Evolutionary conservation across 2,888 invertebrate species (phyloP).

Genomic region (Synergus umbraculus): DNA sequence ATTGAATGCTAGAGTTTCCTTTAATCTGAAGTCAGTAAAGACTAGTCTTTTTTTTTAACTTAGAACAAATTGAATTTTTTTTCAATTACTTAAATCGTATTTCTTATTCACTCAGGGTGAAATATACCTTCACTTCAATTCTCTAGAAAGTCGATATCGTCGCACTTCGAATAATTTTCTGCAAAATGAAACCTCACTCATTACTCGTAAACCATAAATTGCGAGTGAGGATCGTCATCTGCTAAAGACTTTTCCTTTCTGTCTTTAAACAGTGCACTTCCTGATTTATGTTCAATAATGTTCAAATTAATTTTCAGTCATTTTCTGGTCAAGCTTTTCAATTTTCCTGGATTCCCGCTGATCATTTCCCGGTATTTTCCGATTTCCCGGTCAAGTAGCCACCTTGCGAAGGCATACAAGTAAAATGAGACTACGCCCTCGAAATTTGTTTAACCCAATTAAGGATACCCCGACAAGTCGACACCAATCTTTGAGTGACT

Average conservation of each 20-base stretch:
- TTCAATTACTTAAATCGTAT: not conserved
- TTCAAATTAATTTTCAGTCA: too few relatives aligned
- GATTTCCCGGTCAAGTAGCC: too few relatives aligned
- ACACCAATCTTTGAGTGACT: constrained; percentile 64
- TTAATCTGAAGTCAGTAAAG: not conserved
- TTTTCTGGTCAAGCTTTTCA: too few relatives aligned
- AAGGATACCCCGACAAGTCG: constrained; percentile 53
- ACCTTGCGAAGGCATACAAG: constrained; percentile 6
- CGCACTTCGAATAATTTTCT: constrained; percentile 44
- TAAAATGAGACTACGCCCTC: constrained; percentile 33
- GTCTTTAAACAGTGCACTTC: constrained; percentile 36
- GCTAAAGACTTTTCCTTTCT: constrained; percentile 45
- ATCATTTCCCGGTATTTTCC: too few relatives aligned
- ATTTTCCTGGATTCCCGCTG: too few relatives aligned
- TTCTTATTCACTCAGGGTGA: constrained; percentile 11
- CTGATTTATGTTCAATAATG: not conserved
- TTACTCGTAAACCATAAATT: constrained; percentile 38
- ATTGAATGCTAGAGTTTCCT: not conserved
- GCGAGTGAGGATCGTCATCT: constrained; percentile 43
- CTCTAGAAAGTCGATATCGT: constrained; percentile 20
- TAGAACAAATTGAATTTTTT: not conserved
- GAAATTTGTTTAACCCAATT: constrained; percentile 69
- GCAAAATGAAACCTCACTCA: constrained; percentile 43
- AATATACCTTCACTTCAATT: constrained; percentile 14
- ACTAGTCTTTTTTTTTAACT: not conserved